Evolutionary conservation across 2,888 invertebrate genomes (phyloP).

Genomic region (Chalcosyrphus nemorum): DNA sequence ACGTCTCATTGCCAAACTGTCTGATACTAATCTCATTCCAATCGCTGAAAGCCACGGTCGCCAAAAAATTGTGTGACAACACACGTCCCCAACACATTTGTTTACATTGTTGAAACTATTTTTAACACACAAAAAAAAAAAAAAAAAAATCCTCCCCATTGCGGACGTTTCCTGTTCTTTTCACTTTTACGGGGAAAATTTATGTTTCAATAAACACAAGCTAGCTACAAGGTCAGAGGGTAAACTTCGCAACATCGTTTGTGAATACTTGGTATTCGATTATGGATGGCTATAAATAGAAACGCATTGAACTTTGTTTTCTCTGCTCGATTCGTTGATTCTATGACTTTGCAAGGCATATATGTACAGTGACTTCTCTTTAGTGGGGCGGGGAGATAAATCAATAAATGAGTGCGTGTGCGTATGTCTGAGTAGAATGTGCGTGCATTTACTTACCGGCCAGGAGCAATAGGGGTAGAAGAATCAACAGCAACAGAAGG

Average conservation of each 20-base stretch:
- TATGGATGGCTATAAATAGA: conserved; percentile 40
- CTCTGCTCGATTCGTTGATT: conserved; percentile 40
- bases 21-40: neutral
- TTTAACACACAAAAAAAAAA: too few relatives aligned
- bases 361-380: neutral
- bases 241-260: conserved; percentile 43
- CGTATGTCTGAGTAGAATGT: neutral
- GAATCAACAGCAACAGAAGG: conserved; percentile 80
- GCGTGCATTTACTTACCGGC: conserved; percentile 83
- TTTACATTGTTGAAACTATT: conserved; percentile 42
- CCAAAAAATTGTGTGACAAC: conserved; percentile 6
- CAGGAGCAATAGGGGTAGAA: conserved; percentile 84
- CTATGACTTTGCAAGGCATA: conserved; percentile 52
- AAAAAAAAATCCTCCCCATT: neutral
- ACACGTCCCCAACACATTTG: conserved; percentile 24
- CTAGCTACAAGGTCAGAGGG: conserved; percentile 51
- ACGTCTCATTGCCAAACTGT: conserved; percentile 1
- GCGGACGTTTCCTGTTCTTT: conserved; percentile 7
- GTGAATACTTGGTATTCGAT: neutral
- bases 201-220: conserved; percentile 6
- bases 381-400: conserved; percentile 5
- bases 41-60: neutral
- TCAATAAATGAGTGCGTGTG: neutral
- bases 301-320: conserved; percentile 35
- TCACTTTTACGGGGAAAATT: conserved; percentile 10